Base-by-base conservation (phyloP, 2,113 vertebrate species). In the Baryphthengus martii region DNA sequence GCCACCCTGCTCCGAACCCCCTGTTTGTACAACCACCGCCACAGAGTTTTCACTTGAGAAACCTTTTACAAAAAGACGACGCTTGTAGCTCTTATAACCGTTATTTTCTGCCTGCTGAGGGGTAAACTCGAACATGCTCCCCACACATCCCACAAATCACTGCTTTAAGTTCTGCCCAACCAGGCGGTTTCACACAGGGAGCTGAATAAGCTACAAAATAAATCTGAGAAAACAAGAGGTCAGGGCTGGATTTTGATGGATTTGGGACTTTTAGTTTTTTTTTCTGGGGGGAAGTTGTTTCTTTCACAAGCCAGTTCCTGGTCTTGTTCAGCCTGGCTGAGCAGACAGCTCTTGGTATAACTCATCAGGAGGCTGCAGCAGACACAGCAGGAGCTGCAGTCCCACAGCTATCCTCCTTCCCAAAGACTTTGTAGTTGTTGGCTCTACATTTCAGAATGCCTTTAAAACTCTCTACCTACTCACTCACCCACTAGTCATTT, bases 361-460 rank as follows among this genome's bases (percentile, higher is more conserved):
- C 59, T 42, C 49, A 50, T 7, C 4, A 5, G 18, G 81, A 37
- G 28, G 68, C 88, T 63, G 39, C 73, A 71, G 75, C 66, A 63
- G 37, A 37, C 52, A 13, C 0, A 18, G 33, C 72, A 47, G 68
- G 10, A 70, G 42, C 40, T 62, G 45, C 77, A 87, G 28, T 18
- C 78, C 55, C 85, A 82, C 20, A 63, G 44, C 26, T 7, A 8
- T 8, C 26, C 44, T 23, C 39, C 37, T 14, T 49, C 50, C 55
- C 75, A 71, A 53, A 87, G 26, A 1, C 21, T 52, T 20, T 18
- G 10, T 9, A 49, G 18, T 2, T 42, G 26, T 15, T 71, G 25
- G 39, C 45, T 82, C n/a, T 13, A 24, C 4, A 7, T 17, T 58
- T 75, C 52, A 35, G 0, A 0, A 50, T 0, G 8, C 4, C 29